Evolutionary conservation across 1,140 invertebrate genomes (phyloP), one percentile per base, ranked within the genome.

Genomic region (Meteorus sp.): DNA sequence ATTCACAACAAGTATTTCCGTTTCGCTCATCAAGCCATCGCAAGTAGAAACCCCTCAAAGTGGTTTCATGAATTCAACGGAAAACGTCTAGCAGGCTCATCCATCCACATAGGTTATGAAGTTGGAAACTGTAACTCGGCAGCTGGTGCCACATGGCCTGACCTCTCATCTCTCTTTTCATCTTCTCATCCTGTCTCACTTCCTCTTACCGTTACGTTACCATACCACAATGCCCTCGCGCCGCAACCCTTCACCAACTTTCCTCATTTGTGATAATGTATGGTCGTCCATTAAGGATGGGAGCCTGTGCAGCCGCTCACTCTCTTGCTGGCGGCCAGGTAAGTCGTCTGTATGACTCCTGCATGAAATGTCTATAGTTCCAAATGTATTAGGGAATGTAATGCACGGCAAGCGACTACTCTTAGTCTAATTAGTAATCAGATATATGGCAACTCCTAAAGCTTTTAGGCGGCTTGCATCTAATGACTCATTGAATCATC

Each of bases 181-280:
- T 22, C 25, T 22, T 22, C 20, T 25, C 23, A 9, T 11, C n/a
- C 11, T 29, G 22, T 48, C 50, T 37, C 19, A 13, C 11, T 15
- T 20, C 17, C 50, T 27, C 25, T 20, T 19, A 52, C 39, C 25
- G 17, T n/a, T n/a, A n/a, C n/a, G n/a, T n/a, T n/a, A n/a, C n/a
- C n/a, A n/a, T n/a, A n/a, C 48, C 48, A 39, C 48, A 51, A 35
- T 61, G 35, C 47, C 31, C 22, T 44, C 15, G 23, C n/a, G 50
- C 22, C n/a, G n/a, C 54, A 56, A 50, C 27, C 47, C 54, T 56
- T 50, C 33, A 27, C 37, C 52, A 64, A 64, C 62, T 64, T 64
- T 61, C 44, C 62, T 61, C 59, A 64, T 64, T 64, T 64, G 56
- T 55, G 59, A 61, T 61, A 64, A 64, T 64, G 59, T 61, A 64